phyloP scores from a whole-genome alignment of 1,140 invertebrate species.

The Hestina assimilis region DNA sequence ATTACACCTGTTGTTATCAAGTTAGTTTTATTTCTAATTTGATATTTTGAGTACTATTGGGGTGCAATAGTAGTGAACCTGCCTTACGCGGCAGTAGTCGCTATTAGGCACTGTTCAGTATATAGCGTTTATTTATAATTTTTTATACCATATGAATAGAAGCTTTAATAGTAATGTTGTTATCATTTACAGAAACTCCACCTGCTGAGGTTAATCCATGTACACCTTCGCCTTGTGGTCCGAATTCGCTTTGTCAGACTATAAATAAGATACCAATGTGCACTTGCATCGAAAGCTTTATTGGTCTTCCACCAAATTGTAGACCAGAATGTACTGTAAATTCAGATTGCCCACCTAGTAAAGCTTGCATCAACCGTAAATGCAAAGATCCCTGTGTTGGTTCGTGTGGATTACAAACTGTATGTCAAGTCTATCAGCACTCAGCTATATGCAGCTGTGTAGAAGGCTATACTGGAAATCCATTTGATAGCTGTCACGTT shows the following conservation, averaged over 20 bases:
- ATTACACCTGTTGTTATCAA: no score
- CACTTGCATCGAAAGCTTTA: constrained; percentile 86
- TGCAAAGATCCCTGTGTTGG: constrained; percentile 85
- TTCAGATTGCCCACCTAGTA: constrained; percentile 85
- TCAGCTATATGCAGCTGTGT: constrained; percentile 85
- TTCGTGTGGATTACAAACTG: constrained; percentile 83
- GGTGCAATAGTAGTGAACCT: no score
- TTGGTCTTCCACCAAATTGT: constrained; percentile 87
- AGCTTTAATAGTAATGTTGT: not conserved
- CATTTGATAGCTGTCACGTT: constrained; percentile 84
- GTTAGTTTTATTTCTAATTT: no score
- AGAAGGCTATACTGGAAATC: constrained; percentile 84
- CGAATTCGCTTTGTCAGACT: constrained; percentile 87
- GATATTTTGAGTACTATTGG: no score
- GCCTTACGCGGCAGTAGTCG: no score
- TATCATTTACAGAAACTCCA: constrained; percentile 46
- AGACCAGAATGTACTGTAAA: constrained; percentile 87
- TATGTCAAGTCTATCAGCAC: constrained; percentile 87
- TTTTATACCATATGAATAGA: no score
- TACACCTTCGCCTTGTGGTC: constrained; percentile 88
- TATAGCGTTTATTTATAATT: no score
- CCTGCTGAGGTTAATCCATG: constrained; percentile 81
- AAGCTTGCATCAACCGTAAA: constrained; percentile 86
- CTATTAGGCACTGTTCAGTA: no score
- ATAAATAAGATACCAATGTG: constrained; percentile 86